Evolutionary conservation across 2,888 invertebrate genomes (phyloP), one percentile per base, ranked within the genome.

Genomic region (Shargacucullia verbasci): DNA sequence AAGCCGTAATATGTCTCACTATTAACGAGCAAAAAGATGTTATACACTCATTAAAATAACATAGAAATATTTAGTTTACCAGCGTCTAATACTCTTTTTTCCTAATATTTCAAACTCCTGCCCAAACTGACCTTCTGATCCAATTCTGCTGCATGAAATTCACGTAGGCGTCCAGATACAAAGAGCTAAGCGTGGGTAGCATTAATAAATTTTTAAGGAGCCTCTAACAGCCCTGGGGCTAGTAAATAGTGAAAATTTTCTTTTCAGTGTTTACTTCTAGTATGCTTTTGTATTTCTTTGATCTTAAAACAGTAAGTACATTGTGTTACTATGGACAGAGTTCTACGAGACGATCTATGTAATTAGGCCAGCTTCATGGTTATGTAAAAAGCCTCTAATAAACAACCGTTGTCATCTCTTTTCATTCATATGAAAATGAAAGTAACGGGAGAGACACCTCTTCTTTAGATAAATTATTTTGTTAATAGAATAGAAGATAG

Each of bases 201-300:
- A 52, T 50, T 59, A 44, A 75, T 73, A 61, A 71, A 75, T 73
- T 63, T 75, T 75, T 68, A 59, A 73, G 58, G 44, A 59, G 68
- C 53, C 39, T 39, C 70, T 70, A 53, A 63, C 56, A 58, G 58
- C 72, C 65, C n/a, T 27, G 11, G 27, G 61, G 61, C 58, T 48
- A 27, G 46, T 47, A 47, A 63, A 65, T 71, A 74, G 60, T 65
- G 58, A 48, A 54, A 54, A 70, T 70, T 59, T 72, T 69, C 50
- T 68, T 70, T 69, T 62, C 41, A 37, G 39, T 38, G 13, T 47
- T 13, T 45, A 43, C 15, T 38, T 35, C 20, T 35, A 25, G 45
- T 57, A 52, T 47, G 49, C 44, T 63, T 62, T 44, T 55, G 49
- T 55, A 50, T 12, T n/a, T 29, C 73, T 68, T 72, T 68, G 67